phyloP scores from a whole-genome alignment of 1,140 invertebrate genomes.

The Aphelinus atriplicis region DNA sequence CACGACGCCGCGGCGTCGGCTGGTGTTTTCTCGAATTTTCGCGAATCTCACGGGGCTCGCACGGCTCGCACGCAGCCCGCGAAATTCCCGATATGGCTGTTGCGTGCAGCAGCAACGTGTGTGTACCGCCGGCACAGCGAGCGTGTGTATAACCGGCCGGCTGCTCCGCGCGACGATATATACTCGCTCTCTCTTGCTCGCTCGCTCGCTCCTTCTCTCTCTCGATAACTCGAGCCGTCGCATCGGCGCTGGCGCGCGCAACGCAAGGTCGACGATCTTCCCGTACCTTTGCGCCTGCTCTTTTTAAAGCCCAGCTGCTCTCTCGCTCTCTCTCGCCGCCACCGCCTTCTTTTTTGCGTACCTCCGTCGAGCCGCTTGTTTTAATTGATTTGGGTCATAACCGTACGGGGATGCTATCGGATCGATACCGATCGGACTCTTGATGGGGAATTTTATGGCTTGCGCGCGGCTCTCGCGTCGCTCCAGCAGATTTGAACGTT shows the following conservation, averaged over 20 bases:
- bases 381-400: no score
- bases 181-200: constrained; percentile 9
- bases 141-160: constrained; percentile 5
- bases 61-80: background rate
- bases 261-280: constrained; percentile 34
- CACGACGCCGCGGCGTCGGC: no score
- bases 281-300: background rate
- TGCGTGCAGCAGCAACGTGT: constrained; percentile 27
- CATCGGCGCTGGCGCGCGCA: background rate
- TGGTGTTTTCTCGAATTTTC: constrained; percentile 21
- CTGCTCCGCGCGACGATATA: constrained; percentile 16
- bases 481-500: no score
- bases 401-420: no score
- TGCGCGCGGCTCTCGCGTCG: no score
- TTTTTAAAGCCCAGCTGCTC: background rate
- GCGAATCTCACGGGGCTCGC: constrained; percentile 28
- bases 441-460: no score
- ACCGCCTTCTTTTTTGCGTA: no score
- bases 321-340: no score
- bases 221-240: constrained; percentile 29
- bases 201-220: background rate
- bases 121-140: constrained; percentile 33
- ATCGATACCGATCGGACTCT: no score
- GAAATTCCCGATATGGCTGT: background rate
- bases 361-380: no score